A percentile compares a stretch with the other conserved stretches of the same genome.
These are phyloP conservation scores for Eupithecia centaureata DNA, from an alignment of 2,888 invertebrate species.

Conservation along the genomic window DNA sequence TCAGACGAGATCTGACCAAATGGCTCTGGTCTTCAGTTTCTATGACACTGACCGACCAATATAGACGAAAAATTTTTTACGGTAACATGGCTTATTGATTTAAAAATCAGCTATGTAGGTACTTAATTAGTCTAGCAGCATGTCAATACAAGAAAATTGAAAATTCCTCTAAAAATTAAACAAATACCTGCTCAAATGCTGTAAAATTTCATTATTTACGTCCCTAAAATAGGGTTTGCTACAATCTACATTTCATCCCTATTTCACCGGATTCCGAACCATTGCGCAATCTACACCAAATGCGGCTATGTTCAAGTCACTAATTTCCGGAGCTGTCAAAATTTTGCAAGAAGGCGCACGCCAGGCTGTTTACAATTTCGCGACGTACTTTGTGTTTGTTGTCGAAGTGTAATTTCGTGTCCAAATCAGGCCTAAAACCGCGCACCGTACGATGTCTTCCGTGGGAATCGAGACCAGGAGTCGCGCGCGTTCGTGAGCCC, in stretches of 20 bases:
- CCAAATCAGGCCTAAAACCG: constrained; percentile 51
- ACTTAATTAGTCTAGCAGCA: too few species aligned
- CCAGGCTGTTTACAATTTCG: constrained; percentile 80
- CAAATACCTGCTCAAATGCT: too few species aligned
- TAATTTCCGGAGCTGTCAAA: constrained; percentile 69
- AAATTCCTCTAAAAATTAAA: too few species aligned
- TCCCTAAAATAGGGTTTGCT: too few species aligned
- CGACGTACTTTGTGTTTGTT: constrained; percentile 70
- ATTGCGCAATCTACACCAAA: constrained; percentile 41
- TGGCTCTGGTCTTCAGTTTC: too few species aligned
- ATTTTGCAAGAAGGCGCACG: constrained; percentile 81
- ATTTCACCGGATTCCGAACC: constrained; percentile 8
- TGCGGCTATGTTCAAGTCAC: constrained; percentile 54
- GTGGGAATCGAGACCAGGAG: constrained; percentile 72
- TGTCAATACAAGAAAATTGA: too few species aligned
- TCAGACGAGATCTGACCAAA: too few species aligned
- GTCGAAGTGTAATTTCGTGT: constrained; percentile 62
- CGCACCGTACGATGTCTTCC: constrained; percentile 79
- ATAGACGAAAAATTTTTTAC: too few species aligned
- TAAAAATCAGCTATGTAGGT: too few species aligned
- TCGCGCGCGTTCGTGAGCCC: constrained; percentile 76
- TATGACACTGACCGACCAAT: too few species aligned
- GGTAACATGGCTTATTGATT: too few species aligned
- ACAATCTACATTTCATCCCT: neutral
- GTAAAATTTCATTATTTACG: too few species aligned